Percentiles rank a stretch among this genome's conserved stretches.
Conservation (phyloP, 1,140 invertebrate genomes). For the Archivesica marissinica region DNA sequence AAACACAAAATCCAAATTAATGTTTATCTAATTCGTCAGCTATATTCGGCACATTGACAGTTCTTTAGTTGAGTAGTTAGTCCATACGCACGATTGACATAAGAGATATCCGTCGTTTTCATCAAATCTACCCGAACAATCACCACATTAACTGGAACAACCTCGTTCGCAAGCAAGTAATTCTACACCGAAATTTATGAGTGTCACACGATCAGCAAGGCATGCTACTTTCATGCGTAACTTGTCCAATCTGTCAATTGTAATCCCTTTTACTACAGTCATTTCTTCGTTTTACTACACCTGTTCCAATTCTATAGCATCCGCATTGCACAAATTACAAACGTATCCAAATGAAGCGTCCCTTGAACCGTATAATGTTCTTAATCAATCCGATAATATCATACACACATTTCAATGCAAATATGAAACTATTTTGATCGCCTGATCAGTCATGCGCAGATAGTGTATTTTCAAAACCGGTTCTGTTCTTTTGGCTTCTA, state of each 20-base stretch:
- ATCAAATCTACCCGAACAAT: constrained; percentile 4
- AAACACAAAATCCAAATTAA: too few species aligned
- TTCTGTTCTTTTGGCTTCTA: constrained; percentile 50
- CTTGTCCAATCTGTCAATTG: constrained; percentile 25
- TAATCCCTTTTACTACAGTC: background rate
- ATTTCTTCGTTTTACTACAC: background rate
- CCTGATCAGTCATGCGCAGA: constrained; percentile 29
- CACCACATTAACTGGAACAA: background rate
- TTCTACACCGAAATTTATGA: constrained; percentile 18
- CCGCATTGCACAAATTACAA: constrained; percentile 10
- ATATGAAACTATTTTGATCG: constrained; percentile 33
- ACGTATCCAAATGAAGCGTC: constrained; percentile 15
- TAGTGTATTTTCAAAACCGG: constrained; percentile 52
- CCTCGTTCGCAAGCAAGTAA: constrained; percentile 6
- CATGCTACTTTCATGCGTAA: background rate
- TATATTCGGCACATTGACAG: too few species aligned
- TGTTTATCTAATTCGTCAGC: too few species aligned
- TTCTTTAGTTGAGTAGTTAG: too few species aligned
- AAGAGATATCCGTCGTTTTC: too few species aligned
- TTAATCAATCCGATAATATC: background rate
- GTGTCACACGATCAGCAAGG: background rate
- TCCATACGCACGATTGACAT: too few species aligned
- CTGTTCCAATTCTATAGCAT: background rate
- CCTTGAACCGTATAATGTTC: constrained; percentile 14
- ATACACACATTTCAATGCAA: constrained; percentile 18